Percentiles rank a stretch among this genome's conserved stretches.
phyloP scores from a whole-genome alignment of 2,113 vertebrate genomes.

The Phalacrocorax aristotelis region DNA sequence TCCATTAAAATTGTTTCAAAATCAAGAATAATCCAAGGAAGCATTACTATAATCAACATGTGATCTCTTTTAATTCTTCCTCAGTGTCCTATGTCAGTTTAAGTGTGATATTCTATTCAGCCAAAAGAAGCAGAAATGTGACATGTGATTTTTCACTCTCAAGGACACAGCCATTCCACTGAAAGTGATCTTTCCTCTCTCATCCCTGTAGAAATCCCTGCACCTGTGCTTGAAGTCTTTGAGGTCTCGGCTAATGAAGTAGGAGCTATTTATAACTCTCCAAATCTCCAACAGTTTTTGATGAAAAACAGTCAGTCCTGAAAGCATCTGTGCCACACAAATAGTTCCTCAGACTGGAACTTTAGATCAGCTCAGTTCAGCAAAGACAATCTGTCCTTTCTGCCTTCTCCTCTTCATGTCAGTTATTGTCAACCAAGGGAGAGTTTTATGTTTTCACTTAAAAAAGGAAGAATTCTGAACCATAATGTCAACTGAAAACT shows the following conservation, averaged over 20 bases:
- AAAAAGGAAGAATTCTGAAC: neutral
- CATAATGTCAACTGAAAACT: neutral
- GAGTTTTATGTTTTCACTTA: neutral
- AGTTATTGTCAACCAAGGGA: neutral
- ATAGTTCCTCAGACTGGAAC: conserved; percentile 1
- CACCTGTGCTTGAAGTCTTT: conserved; percentile 56
- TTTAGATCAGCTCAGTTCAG: neutral
- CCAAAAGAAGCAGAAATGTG: neutral
- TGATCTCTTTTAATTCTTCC: neutral
- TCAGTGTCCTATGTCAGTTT: neutral
- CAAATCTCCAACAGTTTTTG: conserved; percentile 50
- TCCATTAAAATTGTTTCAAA: neutral
- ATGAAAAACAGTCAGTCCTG: conserved; percentile 35
- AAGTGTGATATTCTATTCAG: neutral
- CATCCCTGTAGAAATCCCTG: conserved; percentile 37
- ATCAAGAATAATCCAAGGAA: neutral
- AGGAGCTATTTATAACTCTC: conserved; percentile 63
- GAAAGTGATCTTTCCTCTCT: conserved; percentile 30
- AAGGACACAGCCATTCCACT: conserved; percentile 22
- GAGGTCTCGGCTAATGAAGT: conserved; percentile 12
- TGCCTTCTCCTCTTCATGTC: neutral
- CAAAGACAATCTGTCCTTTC: neutral
- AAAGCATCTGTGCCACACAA: conserved; percentile 48
- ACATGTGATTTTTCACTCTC: conserved; percentile 36
- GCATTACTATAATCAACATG: neutral